phyloP scores from a whole-genome alignment of 2,888 invertebrate genomes.

The Parnassius mnemosyne region DNA sequence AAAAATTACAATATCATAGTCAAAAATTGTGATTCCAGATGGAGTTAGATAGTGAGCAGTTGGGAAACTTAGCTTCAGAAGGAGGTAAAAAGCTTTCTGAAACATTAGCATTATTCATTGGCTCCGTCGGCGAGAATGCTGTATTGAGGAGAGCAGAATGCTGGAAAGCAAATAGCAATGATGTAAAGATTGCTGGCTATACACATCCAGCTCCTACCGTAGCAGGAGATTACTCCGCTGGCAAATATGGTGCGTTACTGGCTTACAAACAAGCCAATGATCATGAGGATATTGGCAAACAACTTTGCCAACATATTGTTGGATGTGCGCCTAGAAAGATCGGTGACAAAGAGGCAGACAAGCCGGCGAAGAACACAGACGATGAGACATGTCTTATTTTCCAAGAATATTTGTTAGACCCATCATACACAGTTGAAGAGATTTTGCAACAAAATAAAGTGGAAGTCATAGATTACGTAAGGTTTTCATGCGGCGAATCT shows the following conservation, averaged over 20 bases:
- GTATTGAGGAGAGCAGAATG: constrained; percentile 88
- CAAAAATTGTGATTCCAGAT: constrained; percentile 60
- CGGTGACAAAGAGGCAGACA: constrained; percentile 83
- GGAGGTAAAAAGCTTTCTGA: constrained; percentile 89
- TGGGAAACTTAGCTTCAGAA: constrained; percentile 81
- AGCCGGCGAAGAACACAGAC: constrained; percentile 83
- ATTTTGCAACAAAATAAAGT: constrained; percentile 83
- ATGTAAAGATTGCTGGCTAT: constrained; percentile 83
- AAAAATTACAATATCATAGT: too few relatives aligned
- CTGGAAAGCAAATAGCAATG: constrained; percentile 80
- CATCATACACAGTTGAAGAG: constrained; percentile 86
- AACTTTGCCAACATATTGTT: constrained; percentile 95
- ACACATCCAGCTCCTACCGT: constrained; percentile 87
- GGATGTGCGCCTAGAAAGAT: constrained; percentile 91
- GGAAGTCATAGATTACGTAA: constrained; percentile 88
- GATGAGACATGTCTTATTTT: constrained; percentile 90
- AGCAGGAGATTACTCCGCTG: constrained; percentile 80
- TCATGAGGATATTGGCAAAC: constrained; percentile 81
- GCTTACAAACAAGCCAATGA: constrained; percentile 81
- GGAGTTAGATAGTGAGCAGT: constrained; percentile 83
- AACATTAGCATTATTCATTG: constrained; percentile 91
- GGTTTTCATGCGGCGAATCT: constrained; percentile 93
- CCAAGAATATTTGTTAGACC: constrained; percentile 93
- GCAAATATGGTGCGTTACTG: constrained; percentile 92
- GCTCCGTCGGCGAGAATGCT: constrained; percentile 95